Evolutionary conservation across 2,113 vertebrate genomes (phyloP).

Genomic region (Lota lota): DNA sequence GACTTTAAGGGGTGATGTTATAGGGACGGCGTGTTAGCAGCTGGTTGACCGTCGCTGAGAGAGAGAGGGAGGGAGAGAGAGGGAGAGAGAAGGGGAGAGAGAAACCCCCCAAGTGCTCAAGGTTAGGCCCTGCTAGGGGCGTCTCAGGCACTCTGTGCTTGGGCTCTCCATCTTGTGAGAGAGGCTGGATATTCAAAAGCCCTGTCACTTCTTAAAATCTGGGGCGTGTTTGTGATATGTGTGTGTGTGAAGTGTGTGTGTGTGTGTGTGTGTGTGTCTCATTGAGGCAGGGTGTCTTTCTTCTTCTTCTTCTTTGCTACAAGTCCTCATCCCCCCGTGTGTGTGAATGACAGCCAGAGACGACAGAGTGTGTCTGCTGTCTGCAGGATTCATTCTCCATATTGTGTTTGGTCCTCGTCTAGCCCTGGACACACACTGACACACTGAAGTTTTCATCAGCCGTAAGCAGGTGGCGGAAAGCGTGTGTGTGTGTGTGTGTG

Average conservation of each 20-base stretch:
- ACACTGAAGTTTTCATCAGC: slow-evolving; percentile 91
- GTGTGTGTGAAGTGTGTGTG: slow-evolving; percentile 41
- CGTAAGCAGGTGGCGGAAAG: slow-evolving; percentile 78
- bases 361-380: slow-evolving; percentile 86
- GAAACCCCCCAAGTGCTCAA: slow-evolving; percentile 36
- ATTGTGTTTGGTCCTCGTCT: slow-evolving; percentile 73
- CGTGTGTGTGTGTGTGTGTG: slow-evolving; percentile 35
- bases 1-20: slow-evolving; percentile 40
- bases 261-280: slow-evolving; percentile 52
- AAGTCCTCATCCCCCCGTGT: slow-evolving; percentile 18
- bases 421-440: slow-evolving; percentile 78
- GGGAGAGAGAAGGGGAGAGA: too few relatives aligned
- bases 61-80: neutral
- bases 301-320: slow-evolving; percentile 52
- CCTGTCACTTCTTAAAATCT: slow-evolving; percentile 78
- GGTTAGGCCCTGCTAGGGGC: slow-evolving; percentile 53
- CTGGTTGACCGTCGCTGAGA: slow-evolving; percentile 51
- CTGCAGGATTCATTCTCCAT: slow-evolving; percentile 76
- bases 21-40: slow-evolving; percentile 23
- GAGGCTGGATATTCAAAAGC: slow-evolving; percentile 69
- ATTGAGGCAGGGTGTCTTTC: slow-evolving; percentile 77
- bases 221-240: slow-evolving; percentile 68
- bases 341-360: slow-evolving; percentile 63
- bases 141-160: slow-evolving; percentile 22
- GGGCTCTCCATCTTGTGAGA: slow-evolving; percentile 54